phyloP scores from a whole-genome alignment of 2,113 vertebrate genomes.

The Malurus elegans region DNA sequence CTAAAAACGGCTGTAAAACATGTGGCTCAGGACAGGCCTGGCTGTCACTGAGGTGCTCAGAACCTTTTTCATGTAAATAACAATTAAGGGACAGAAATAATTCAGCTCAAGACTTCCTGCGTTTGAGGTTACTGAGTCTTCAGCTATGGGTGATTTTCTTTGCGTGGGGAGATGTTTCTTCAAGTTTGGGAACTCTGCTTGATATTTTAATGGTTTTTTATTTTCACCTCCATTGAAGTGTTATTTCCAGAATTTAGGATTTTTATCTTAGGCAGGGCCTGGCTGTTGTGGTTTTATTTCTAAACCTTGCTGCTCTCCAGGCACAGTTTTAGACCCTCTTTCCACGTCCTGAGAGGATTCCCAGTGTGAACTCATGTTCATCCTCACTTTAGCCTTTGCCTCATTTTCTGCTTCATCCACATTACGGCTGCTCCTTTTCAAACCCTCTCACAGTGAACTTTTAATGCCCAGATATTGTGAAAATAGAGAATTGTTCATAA shows the following conservation, averaged over 20 bases:
- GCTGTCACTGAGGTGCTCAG: neutral
- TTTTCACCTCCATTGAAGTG: accelerated
- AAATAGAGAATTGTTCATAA: neutral
- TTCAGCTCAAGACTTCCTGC: accelerated
- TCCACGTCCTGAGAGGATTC: neutral
- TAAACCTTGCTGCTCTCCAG: neutral
- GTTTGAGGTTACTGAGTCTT: accelerated
- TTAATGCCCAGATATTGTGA: neutral
- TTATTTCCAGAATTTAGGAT: neutral
- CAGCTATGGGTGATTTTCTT: neutral
- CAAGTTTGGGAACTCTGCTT: neutral
- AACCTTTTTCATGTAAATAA: neutral
- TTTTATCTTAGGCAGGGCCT: neutral
- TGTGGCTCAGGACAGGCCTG: neutral
- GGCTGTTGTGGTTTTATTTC: neutral
- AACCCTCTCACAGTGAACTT: neutral
- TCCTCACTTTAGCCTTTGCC: accelerated
- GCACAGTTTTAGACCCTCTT: accelerated
- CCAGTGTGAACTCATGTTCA: accelerated
- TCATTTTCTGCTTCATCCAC: neutral
- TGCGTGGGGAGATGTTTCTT: neutral
- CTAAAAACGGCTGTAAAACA: neutral
- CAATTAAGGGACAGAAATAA: neutral
- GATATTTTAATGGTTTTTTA: neutral
- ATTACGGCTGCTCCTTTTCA: neutral